Conservation (phyloP, 2,113 vertebrate genomes). For the Poecilia latipinna region DNA sequence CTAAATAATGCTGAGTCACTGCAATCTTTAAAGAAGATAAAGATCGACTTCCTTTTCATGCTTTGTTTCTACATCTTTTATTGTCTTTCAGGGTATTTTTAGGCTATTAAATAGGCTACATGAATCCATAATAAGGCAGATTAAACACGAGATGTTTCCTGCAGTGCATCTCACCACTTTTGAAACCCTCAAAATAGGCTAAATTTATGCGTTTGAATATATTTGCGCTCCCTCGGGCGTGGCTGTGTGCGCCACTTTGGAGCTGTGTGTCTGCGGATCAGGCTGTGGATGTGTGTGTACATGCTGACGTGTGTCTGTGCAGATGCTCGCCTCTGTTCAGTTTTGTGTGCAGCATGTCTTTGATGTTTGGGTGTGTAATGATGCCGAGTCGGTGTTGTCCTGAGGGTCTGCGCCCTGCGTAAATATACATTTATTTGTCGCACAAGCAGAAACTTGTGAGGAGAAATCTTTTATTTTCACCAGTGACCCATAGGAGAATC, state of each 20-base stretch:
- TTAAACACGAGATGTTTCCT: conserved; percentile 14
- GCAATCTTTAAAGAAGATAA: neutral
- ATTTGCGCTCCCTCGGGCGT: conserved; percentile 2
- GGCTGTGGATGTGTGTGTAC: conserved; percentile 15
- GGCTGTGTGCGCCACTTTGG: neutral
- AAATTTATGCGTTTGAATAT: conserved; percentile 12
- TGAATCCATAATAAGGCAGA: conserved; percentile 42
- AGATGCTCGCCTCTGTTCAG: neutral
- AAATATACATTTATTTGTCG: conserved; percentile 22
- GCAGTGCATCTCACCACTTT: conserved; percentile 8
- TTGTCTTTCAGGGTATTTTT: conserved; percentile 36
- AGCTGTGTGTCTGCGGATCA: conserved; percentile 3
- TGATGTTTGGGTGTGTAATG: conserved; percentile 46
- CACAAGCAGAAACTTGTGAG: neutral
- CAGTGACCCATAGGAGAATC: conserved; percentile 19
- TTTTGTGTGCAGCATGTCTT: conserved; percentile 40
- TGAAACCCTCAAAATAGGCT: conserved; percentile 11
- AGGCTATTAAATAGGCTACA: conserved; percentile 16
- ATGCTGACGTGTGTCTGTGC: neutral
- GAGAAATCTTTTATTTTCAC: conserved; percentile 13
- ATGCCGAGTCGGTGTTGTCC: conserved; percentile 40
- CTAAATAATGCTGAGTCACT: conserved; percentile 32
- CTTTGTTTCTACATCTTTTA: conserved; percentile 7
- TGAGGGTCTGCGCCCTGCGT: conserved; percentile 29
- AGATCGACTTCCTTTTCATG: conserved; percentile 5